Percentiles rank a stretch among this genome's conserved stretches.
phyloP scores from a whole-genome alignment of 1,140 invertebrate genomes.

The Macrotrachela quadricornifera region DNA sequence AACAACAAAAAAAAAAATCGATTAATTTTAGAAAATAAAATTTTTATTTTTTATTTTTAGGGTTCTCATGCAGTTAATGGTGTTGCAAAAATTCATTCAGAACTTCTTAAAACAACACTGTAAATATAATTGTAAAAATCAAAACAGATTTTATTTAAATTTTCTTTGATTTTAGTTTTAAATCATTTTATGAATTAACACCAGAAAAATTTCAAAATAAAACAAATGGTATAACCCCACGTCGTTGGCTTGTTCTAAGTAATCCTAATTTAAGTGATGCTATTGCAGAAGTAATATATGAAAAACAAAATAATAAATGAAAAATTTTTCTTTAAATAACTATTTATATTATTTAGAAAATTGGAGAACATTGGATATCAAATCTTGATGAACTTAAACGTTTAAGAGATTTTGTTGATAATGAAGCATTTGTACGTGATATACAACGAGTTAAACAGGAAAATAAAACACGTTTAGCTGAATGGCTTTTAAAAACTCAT shows the following conservation, averaged over 20 bases:
- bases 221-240: slow-evolving; percentile 91
- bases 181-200: slow-evolving; percentile 79
- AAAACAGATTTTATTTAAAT: too few species aligned
- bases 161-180: slow-evolving; percentile 34
- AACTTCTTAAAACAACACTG: slow-evolving; percentile 56
- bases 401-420: slow-evolving; percentile 61
- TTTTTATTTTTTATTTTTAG: too few species aligned
- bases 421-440: slow-evolving; percentile 61
- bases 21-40: too few species aligned
- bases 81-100: slow-evolving; percentile 85
- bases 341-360: slow-evolving; percentile 52
- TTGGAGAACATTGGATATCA: slow-evolving; percentile 82
- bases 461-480: slow-evolving; percentile 74
- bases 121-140: too few species aligned
- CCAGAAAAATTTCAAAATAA: slow-evolving; percentile 98
- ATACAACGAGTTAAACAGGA: slow-evolving; percentile 83
- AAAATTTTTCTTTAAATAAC: too few species aligned
- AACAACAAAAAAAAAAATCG: too few species aligned
- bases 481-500: slow-evolving; percentile 64
- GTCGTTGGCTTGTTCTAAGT: slow-evolving; percentile 81
- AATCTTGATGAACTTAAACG: slow-evolving; percentile 66
- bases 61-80: slow-evolving; percentile 89
- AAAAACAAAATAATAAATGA: too few species aligned
- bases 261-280: slow-evolving; percentile 81
- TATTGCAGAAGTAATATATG: slow-evolving; percentile 46